phyloP scores from a whole-genome alignment of 2,113 vertebrate species.

The Bubo scandiacus region DNA sequence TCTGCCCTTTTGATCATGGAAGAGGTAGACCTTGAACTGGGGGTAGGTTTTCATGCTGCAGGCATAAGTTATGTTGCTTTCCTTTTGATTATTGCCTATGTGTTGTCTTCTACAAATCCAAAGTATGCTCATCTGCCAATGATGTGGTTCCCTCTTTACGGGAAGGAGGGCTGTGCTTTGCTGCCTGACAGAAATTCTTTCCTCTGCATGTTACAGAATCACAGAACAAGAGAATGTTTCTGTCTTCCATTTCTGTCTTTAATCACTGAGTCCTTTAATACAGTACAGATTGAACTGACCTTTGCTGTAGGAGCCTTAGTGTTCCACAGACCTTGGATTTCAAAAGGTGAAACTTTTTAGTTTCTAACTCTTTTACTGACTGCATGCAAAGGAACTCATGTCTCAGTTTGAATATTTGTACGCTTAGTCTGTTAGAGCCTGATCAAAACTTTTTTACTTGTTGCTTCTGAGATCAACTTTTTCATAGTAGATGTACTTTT shows the following conservation, averaged over 20 bases:
- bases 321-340: not conserved
- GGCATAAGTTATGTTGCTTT: not conserved
- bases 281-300: not conserved
- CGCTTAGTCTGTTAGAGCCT: not conserved
- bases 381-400: not conserved
- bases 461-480: not conserved
- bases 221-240: not conserved
- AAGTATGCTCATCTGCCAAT: not conserved
- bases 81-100: not conserved
- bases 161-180: not conserved
- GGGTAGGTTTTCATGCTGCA: not conserved
- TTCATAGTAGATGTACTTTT: not conserved
- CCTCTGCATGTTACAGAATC: not conserved
- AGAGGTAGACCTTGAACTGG: not conserved
- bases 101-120: not conserved
- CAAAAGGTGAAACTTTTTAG: not conserved
- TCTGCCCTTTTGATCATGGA: not conserved
- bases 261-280: not conserved
- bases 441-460: not conserved
- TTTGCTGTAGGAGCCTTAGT: not conserved
- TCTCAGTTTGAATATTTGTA: not conserved
- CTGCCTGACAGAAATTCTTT: not conserved
- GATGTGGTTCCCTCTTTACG: not conserved
- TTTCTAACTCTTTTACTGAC: not conserved
- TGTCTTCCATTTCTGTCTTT: not conserved